Evolutionary conservation across 2,797 vertebrate species (phyloP).

Genomic region (Decapterus maruadsi): DNA sequence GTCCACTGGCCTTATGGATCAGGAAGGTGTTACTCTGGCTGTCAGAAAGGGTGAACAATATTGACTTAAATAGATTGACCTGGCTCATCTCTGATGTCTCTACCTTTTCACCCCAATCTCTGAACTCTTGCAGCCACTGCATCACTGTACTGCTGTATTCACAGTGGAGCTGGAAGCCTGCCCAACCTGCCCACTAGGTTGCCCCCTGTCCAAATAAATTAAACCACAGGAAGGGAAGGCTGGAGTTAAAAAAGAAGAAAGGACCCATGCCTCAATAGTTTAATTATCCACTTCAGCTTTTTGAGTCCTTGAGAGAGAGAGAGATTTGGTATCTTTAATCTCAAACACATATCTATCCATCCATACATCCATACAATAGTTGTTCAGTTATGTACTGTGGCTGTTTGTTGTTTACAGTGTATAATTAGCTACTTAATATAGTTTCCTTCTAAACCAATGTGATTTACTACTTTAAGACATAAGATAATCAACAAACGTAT

Average conservation of each 20-base stretch:
- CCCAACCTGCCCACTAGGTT: constrained; percentile 64
- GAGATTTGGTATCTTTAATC: constrained; percentile 77
- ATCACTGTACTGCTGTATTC: constrained; percentile 40
- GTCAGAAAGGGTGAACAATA: constrained; percentile 77
- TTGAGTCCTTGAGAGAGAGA: constrained; percentile 79
- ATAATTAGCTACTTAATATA: not conserved
- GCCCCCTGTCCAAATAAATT: constrained; percentile 82
- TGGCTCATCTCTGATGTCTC: constrained; percentile 73
- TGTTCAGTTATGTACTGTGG: not conserved
- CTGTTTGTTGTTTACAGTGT: not conserved
- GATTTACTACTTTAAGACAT: not conserved
- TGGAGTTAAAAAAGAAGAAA: constrained; percentile 50
- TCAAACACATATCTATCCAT: constrained; percentile 43
- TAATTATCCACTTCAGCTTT: constrained; percentile 82
- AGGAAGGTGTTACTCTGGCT: constrained; percentile 82
- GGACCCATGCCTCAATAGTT: constrained; percentile 70
- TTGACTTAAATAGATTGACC: constrained; percentile 83
- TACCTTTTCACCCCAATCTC: constrained; percentile 72
- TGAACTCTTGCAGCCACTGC: constrained; percentile 60
- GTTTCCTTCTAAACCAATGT: not conserved
- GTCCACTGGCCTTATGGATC: constrained; percentile 77
- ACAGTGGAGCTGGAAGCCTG: constrained; percentile 64
- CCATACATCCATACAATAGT: not conserved
- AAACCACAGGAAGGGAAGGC: constrained; percentile 71
- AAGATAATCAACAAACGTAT: not conserved